phyloP scores from a whole-genome alignment of 2,113 vertebrate genomes.

The Dunckerocampus dactyliophorus region DNA sequence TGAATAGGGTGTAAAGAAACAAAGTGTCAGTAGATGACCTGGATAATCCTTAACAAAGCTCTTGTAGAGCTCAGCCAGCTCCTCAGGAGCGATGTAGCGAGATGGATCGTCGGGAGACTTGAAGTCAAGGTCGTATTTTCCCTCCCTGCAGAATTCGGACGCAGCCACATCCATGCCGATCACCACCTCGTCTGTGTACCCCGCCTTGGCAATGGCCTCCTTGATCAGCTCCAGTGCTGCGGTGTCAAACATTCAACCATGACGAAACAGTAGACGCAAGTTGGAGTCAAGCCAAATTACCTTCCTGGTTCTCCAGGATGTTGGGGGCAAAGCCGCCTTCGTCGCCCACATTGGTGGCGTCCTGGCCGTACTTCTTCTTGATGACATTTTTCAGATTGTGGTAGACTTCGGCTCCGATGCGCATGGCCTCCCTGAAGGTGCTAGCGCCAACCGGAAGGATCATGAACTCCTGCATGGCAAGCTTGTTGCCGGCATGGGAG shows the following conservation, averaged over 20 bases:
- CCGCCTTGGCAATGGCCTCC: constrained; percentile 85
- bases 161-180: constrained; percentile 98
- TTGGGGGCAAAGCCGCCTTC: constrained; percentile 97
- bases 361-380: constrained; percentile 95
- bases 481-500: constrained; percentile 96
- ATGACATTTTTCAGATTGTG: constrained; percentile 96
- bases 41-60: constrained; percentile 90
- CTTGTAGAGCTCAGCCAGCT: constrained; percentile 90
- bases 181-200: constrained; percentile 87
- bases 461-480: constrained; percentile 99
- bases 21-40: constrained; percentile 56
- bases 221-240: constrained; percentile 89
- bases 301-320: constrained; percentile 96
- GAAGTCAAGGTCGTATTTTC: constrained; percentile 96
- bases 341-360: constrained; percentile 94
- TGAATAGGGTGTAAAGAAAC: not conserved
- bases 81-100: constrained; percentile 83
- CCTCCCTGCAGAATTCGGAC: constrained; percentile 86
- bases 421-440: constrained; percentile 91
- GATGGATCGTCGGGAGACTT: constrained; percentile 89
- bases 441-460: constrained; percentile 88
- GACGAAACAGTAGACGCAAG: not conserved
- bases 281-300: constrained; percentile 51
- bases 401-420: constrained; percentile 93
- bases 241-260: constrained; percentile 1